A percentile compares a stretch with the other conserved stretches of the same genome.
Conservation (phyloP, 2,888 invertebrate genomes). For the Pandemis corylana region DNA sequence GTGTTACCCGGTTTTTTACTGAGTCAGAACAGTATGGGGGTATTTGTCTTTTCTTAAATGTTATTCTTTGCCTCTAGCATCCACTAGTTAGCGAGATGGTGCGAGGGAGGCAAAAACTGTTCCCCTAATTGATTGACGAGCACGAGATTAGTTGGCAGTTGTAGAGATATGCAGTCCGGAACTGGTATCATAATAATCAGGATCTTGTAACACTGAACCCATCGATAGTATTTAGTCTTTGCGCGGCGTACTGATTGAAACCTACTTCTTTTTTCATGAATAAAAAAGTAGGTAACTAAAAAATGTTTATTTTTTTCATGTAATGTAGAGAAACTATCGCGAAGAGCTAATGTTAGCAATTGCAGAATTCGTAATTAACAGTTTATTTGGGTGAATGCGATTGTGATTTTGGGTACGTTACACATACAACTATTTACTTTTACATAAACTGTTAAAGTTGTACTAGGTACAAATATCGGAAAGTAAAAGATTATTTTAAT, state of each 20-base stretch:
- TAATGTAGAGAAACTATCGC: too few relatives aligned
- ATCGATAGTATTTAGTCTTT: too few relatives aligned
- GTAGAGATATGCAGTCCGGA: conserved; percentile 33
- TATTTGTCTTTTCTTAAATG: neutral
- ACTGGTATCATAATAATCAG: conserved; percentile 21
- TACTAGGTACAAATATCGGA: neutral
- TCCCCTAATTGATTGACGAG: conserved; percentile 77
- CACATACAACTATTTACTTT: too few relatives aligned
- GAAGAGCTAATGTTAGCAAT: too few relatives aligned
- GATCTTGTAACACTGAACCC: neutral
- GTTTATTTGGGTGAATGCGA: too few relatives aligned
- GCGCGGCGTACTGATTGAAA: too few relatives aligned
- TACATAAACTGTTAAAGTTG: neutral
- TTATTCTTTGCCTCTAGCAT: conserved; percentile 29
- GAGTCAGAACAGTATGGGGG: neutral
- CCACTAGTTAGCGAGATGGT: conserved; percentile 33
- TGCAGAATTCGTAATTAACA: too few relatives aligned
- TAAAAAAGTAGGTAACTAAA: too few relatives aligned
- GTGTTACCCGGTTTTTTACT: too few relatives aligned
- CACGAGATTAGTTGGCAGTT: conserved; percentile 67
- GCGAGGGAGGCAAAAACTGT: conserved; percentile 66
- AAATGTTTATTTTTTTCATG: too few relatives aligned
- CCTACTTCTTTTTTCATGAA: too few relatives aligned
- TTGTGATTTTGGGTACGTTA: too few relatives aligned
- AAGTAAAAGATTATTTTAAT: conserved; percentile 31